phyloP scores from a whole-genome alignment of 2,888 invertebrate genomes.

The Diachrysia chrysitis region DNA sequence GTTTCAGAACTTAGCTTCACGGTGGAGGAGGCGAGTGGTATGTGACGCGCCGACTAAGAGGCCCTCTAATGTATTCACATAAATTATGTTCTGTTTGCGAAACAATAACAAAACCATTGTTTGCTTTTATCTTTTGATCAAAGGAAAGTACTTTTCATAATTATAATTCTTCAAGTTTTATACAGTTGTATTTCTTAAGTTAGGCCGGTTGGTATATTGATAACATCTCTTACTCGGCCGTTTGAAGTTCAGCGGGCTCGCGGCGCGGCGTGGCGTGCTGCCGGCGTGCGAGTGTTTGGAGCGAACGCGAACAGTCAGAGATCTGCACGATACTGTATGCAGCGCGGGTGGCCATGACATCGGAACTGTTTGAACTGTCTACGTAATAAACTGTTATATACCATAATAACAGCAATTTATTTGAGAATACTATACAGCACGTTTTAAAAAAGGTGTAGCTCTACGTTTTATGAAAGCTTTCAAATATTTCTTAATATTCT shows the following conservation, averaged over 20 bases:
- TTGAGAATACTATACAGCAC: too few relatives aligned
- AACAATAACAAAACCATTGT: conserved; percentile 3
- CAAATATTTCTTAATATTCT: too few relatives aligned
- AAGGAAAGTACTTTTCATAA: not conserved
- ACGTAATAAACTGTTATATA: too few relatives aligned
- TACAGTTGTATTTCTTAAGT: not conserved
- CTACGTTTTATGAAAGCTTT: too few relatives aligned
- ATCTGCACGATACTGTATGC: not conserved
- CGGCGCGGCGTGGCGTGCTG: too few relatives aligned
- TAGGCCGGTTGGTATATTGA: not conserved
- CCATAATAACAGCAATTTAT: too few relatives aligned
- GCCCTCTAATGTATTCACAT: conserved; percentile 1
- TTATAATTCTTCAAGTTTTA: not conserved
- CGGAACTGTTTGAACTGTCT: not conserved
- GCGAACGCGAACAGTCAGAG: not conserved
- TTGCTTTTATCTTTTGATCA: conserved; percentile 7
- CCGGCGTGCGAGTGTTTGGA: not conserved
- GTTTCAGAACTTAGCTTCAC: not conserved
- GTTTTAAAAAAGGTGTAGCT: too few relatives aligned
- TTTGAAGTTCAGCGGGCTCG: too few relatives aligned
- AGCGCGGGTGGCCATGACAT: not conserved
- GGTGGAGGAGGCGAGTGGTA: not conserved
- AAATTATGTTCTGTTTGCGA: conserved; percentile 6
- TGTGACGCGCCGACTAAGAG: not conserved
- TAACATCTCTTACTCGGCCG: not conserved